Evolutionary conservation across 2,888 invertebrate species (phyloP).

Genomic region (Zhengitettix transpicula): DNA sequence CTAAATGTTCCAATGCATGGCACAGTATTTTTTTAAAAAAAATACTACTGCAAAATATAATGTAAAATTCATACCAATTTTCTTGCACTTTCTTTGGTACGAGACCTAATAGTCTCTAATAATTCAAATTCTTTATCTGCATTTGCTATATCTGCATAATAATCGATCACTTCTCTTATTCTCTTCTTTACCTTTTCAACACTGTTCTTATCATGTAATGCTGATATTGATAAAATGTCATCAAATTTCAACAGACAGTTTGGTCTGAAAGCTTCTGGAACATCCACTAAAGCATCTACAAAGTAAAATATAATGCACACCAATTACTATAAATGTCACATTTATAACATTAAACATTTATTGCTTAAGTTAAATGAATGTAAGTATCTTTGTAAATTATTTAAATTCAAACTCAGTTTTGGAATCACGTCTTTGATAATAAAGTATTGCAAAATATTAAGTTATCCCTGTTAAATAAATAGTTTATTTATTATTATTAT

Average conservation of each 20-base stretch:
- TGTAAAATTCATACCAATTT: background rate
- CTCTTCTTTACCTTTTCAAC: constrained; percentile 41
- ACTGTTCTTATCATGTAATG: constrained; percentile 35
- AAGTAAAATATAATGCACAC: constrained; percentile 1
- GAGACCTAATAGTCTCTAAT: background rate
- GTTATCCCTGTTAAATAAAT: no score
- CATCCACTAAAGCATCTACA: constrained; percentile 27
- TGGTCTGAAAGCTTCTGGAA: constrained; percentile 52
- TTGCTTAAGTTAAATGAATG: no score
- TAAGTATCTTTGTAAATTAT: no score
- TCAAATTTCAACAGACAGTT: constrained; percentile 51
- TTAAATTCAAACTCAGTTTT: no score
- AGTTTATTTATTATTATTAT: no score
- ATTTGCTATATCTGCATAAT: background rate
- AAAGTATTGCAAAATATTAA: no score
- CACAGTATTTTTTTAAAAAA: no score
- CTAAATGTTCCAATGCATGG: no score
- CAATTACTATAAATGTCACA: no score
- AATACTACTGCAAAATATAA: no score
- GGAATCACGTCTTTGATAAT: no score
- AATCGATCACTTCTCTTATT: constrained; percentile 46
- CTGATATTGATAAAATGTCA: constrained; percentile 61
- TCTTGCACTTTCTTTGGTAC: background rate
- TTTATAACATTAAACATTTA: no score
- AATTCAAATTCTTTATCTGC: background rate